phyloP scores from a whole-genome alignment of 2,888 invertebrate genomes.

The Stramonita haemastoma region DNA sequence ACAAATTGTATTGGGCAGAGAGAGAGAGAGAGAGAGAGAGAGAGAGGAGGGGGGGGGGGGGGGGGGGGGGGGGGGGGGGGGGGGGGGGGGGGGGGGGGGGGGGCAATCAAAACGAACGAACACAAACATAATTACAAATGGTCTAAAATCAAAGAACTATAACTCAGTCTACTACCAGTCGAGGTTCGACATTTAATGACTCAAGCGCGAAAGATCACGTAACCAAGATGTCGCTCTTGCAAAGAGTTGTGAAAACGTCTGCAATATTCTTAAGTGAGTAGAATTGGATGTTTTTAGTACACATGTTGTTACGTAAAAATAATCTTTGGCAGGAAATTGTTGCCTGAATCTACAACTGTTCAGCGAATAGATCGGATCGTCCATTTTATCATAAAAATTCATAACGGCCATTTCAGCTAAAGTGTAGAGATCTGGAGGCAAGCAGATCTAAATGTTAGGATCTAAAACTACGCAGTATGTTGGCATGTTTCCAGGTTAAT shows the following conservation, averaged over 20 bases:
- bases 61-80: no score
- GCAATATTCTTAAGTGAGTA: background rate
- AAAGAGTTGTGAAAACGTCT: constrained; percentile 1
- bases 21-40: no score
- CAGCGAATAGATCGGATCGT: background rate
- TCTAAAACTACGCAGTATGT: no score
- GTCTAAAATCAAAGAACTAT: background rate
- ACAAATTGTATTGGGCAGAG: no score
- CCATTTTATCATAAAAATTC: background rate
- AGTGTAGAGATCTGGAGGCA: no score
- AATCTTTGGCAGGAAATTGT: background rate
- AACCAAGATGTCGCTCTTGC: constrained; percentile 1
- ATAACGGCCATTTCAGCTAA: background rate
- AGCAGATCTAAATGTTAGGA: no score
- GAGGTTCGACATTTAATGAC: background rate
- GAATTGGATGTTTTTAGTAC: background rate
- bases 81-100: background rate
- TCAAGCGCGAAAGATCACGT: background rate
- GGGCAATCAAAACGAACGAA: background rate
- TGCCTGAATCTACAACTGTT: background rate
- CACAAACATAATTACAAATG: background rate
- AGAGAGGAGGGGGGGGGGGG: no score
- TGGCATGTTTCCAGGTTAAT: no score
- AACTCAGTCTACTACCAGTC: background rate
- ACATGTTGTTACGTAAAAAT: background rate